Evolutionary conservation across 1,140 invertebrate species (phyloP), one percentile per base, ranked within the genome.

Genomic region (Drosophila repleta): DNA sequence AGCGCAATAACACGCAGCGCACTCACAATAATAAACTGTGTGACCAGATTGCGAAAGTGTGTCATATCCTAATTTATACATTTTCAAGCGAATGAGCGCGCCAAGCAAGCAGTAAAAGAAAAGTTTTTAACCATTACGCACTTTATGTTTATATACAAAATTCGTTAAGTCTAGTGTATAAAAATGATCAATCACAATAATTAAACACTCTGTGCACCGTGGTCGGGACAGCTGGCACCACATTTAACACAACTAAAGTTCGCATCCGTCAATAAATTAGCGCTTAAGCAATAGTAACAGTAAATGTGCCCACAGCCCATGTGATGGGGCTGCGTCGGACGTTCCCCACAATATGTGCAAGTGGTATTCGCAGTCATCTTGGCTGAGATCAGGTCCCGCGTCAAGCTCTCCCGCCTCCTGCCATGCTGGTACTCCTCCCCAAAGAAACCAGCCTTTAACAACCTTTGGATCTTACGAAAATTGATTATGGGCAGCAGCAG

Each of bases 261-360:
- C 2, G 82, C 48, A 61, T 92, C 90, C 3, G 88, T 90, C 17
- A 76, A 13, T 29, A 92, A 41, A 79, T 91, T 92, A 5, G 84
- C 91, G 13, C 74, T 92, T 64, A 95, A 80, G 88, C 94, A 95
- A 74, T 93, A 94, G 91, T 94, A 95, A 89, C 94, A 95, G 89
- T 94, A 95, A 58, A 95, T 92, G 90, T 95, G 94, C 11, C 90
- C 90, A 83, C 94, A 95, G 7, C 93, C 93, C 93, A 95, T 94
- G 61, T 94, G 93, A 88, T 94, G 92, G 8, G 94, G 94, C 51
- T 94, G 78, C 8, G 94, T 93, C 4, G 94, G 94, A 43, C 90
- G 92, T 65, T 93, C 92, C 0, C 89, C 90, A 78, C 94, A 95
- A 83, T 92, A 92, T 10, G 93, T 93, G 92, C 94, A 95, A 43